phyloP scores from a whole-genome alignment of 2,888 invertebrate genomes.

The Drosophila multiciliata region DNA sequence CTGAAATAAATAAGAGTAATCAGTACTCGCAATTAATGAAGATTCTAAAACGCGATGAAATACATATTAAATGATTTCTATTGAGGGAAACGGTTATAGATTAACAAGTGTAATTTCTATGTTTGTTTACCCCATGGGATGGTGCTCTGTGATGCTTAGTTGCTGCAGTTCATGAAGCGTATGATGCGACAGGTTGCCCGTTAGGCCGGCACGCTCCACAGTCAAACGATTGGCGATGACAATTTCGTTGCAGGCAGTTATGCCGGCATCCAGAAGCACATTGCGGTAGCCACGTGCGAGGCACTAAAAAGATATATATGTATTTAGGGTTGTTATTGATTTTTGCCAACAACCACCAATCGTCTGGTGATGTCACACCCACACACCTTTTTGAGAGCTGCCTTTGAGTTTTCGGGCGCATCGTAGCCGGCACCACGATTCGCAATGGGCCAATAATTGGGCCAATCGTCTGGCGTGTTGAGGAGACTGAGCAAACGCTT shows the following conservation, averaged over 20 bases:
- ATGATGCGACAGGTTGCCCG: constrained; percentile 73
- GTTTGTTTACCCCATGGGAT: constrained; percentile 83
- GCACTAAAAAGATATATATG: constrained; percentile 69
- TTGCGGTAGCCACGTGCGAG: constrained; percentile 83
- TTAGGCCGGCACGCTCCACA: constrained; percentile 81
- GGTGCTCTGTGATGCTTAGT: constrained; percentile 83
- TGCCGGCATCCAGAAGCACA: constrained; percentile 83
- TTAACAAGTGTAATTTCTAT: neutral
- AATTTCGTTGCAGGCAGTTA: constrained; percentile 84
- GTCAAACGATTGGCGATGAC: constrained; percentile 82
- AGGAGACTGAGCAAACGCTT: constrained; percentile 80
- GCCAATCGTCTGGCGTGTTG: constrained; percentile 82
- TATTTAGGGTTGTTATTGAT: constrained; percentile 63
- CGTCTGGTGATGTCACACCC: constrained; percentile 44
- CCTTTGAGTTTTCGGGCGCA: constrained; percentile 84
- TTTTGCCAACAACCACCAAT: constrained; percentile 48
- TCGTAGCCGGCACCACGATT: constrained; percentile 84
- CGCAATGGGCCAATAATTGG: constrained; percentile 84
- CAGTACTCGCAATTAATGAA: neutral
- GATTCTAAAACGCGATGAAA: neutral
- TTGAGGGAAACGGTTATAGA: neutral
- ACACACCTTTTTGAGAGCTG: constrained; percentile 83
- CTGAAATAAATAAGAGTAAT: constrained; percentile 54
- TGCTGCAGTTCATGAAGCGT: constrained; percentile 81
- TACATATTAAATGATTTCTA: neutral